Base-by-base conservation (phyloP, 1,140 invertebrate species). In the Mylabris phalerata region DNA sequence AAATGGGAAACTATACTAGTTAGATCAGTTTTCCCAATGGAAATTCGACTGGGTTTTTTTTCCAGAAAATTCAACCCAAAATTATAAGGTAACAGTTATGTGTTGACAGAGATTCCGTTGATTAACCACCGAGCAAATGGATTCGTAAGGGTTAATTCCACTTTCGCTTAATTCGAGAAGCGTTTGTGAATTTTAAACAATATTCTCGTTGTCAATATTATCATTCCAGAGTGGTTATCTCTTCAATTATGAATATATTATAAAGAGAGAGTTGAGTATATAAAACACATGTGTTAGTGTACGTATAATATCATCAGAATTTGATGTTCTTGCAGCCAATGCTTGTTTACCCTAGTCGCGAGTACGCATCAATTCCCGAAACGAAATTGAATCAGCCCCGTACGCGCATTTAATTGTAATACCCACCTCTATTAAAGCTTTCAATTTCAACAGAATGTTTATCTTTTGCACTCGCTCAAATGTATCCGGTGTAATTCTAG, bases 211-310 rank as follows among this genome's bases (percentile, higher is more conserved):
- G 62, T 68, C 67, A 68, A 68, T 68, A 68, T 68, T 68, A 63
- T 68, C 52, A 63, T 67, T 67, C 47, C 57, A 49, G 66, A 63
- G 63, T 63, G 61, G 48, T 57, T 32, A 61, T 65, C 60, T 67
- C 59, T 55, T 63, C 63, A 62, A 68, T 68, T 68, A 68, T 68
- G 67, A 67, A 68, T 67, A 67, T 61, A 68, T 68, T 67, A 66
- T 50, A 11, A 7, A 32, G 32, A 32, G 10, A n/a, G 11, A 39
- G 6, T 32, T 3, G 32, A 4, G 32, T 32, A 7, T 32, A 32
- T 32, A 7, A 38, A 27, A 43, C 32, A 32, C 3, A 7, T 32
- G 32, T 32, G 32, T 32, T 32, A 7, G 32, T 32, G 32, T 64
- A 51, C 55, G 60, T 65, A 60, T 55, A 49, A 32, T 32, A 57